phyloP scores from a whole-genome alignment of 1,140 invertebrate species.

The Rhizoglyphus robini region DNA sequence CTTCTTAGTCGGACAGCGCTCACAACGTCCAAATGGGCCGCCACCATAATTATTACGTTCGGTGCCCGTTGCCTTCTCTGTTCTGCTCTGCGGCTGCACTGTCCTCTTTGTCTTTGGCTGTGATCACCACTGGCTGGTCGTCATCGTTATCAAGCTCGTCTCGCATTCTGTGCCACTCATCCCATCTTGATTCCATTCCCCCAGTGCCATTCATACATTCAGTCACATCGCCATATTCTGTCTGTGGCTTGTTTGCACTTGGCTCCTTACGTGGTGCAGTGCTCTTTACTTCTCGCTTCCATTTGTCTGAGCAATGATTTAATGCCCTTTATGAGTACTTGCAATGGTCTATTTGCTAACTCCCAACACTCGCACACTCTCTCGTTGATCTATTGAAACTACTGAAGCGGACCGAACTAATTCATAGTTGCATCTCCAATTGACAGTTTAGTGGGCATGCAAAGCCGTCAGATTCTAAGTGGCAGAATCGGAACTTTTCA shows the following conservation, averaged over 20 bases:
- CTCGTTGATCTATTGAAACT: background rate
- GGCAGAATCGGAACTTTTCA: too few relatives aligned
- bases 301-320: too few relatives aligned
- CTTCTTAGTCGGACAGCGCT: background rate
- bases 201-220: background rate
- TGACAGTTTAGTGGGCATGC: background rate
- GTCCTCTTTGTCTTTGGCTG: slow-evolving; percentile 5
- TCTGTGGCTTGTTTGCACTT: too few relatives aligned
- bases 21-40: background rate
- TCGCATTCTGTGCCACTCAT: background rate
- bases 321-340: too few relatives aligned
- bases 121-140: background rate
- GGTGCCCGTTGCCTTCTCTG: background rate
- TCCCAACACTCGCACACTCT: background rate
- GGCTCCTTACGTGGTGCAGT: too few relatives aligned
- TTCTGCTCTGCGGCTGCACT: background rate
- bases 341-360: background rate
- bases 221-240: too few relatives aligned
- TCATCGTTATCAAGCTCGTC: background rate
- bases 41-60: slow-evolving; percentile 15
- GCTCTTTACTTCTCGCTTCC: too few relatives aligned
- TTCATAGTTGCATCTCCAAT: slow-evolving; percentile 5
- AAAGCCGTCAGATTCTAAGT: too few relatives aligned
- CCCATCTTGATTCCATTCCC: background rate
- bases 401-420: slow-evolving; percentile 1